Evolutionary conservation across 1,140 invertebrate genomes (phyloP), one percentile per base, ranked within the genome.

Genomic region (Achroia grisella): DNA sequence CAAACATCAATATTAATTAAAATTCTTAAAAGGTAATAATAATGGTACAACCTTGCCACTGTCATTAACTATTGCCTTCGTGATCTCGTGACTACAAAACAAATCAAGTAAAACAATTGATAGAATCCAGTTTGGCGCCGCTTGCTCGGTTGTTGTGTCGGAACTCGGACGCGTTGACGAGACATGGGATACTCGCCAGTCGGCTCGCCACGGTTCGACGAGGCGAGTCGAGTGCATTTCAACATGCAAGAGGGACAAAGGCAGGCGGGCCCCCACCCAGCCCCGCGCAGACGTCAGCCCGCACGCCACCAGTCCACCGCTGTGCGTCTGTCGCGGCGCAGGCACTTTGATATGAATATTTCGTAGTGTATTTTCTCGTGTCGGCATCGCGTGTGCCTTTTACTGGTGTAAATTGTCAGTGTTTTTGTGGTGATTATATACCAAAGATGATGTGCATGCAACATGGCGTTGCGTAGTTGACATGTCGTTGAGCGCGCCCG

Each of bases 391-490:
- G 71, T 52, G 77, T 78, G 72, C 44, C 59, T 74, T 23, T 79
- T 81, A 70, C 75, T 71, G 50, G 73, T 81, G 73, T 56, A 67
- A 41, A 53, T 57, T 58, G 48, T 47, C 44, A 62, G 71, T 80
- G 77, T 59, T 23, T 53, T 53, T 64, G 72, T 78, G 65, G 49
- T 70, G 56, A 61, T 61, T 61, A 34, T 41, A 63, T 69, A 60
- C 55, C 59, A 64, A 70, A 62, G 53, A 82, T 75, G 70, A 59
- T 52, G 55, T 65, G 55, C 42, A 71, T 69, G 53, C 61, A 71
- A 73, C 49, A 86, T 86, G 81, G 76, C 71, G 52, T 56, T 66
- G 68, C 80, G 73, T 73, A 84, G 81, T 84, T 85, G 79, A 81
- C 75, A 83, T 82, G 81, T 83, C 79, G 62, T 64, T 78, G 74